These are phyloP conservation scores for Pelagia noctiluca DNA, from an alignment of 30 jellyfish, hydroid and myxozoan genomes.

Conservation along the genomic window DNA sequence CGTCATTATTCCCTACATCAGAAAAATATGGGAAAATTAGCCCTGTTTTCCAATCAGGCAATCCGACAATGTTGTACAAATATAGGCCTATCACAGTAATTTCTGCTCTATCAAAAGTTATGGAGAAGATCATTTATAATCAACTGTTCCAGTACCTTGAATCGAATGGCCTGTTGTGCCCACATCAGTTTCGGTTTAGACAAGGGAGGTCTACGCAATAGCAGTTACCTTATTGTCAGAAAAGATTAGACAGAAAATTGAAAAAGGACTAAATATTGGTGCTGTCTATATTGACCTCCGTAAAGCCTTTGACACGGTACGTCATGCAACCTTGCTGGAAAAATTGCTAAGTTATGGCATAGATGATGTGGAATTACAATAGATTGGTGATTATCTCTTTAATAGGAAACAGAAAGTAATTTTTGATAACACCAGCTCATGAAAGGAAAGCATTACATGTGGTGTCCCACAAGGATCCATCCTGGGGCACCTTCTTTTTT, in stretches of 20 bases:
- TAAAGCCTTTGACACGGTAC: not conserved
- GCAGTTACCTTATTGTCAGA: conserved; percentile 2
- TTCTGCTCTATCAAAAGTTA: conserved; percentile 15
- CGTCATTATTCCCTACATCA: conserved; percentile 31
- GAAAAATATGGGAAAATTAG: conserved; percentile 20
- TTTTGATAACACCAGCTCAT: conserved; percentile 63
- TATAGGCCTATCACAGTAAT: conserved; percentile 1
- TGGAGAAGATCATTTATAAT: conserved; percentile 9
- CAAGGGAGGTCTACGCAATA: conserved; percentile 1
- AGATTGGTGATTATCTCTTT: conserved; percentile 29
- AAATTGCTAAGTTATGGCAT: not conserved
- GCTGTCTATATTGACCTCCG: conserved; percentile 5
- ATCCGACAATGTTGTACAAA: not conserved
- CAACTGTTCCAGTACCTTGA: conserved; percentile 26
- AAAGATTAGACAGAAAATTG: not conserved
- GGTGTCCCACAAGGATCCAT: conserved; percentile 60
- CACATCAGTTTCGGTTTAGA: not conserved
- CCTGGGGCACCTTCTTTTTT: conserved; percentile 48
- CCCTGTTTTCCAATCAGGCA: conserved; percentile 13
- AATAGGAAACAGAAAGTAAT: conserved; percentile 20
- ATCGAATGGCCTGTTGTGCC: conserved; percentile 16
- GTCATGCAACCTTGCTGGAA: conserved; percentile 4
- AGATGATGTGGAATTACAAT: conserved; percentile 9
- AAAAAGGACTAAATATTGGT: not conserved
- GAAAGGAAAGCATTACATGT: conserved; percentile 42